Evolutionary conservation across 2,113 vertebrate genomes (phyloP).

Genomic region (Thymallus thymallus): DNA sequence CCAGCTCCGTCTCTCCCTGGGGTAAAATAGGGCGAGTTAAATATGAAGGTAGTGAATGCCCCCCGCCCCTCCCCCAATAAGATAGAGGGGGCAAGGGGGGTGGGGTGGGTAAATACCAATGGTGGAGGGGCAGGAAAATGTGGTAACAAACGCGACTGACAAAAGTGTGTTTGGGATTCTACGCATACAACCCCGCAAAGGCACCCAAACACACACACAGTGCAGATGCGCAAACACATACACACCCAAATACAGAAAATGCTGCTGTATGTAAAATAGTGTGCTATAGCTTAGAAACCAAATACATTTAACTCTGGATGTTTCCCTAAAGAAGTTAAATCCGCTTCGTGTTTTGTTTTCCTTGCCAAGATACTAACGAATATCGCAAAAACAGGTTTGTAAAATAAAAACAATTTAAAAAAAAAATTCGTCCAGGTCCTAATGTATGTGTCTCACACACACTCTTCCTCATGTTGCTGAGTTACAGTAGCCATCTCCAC

Average conservation of each 20-base stretch:
- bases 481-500: slow-evolving; percentile 33
- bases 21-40: slow-evolving; percentile 51
- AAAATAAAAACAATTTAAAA: too few relatives aligned
- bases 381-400: too few relatives aligned
- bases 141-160: not conserved
- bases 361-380: too few relatives aligned
- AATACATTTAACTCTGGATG: too few relatives aligned
- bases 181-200: not conserved
- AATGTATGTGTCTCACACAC: slow-evolving; percentile 1
- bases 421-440: not conserved
- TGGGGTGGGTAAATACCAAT: slow-evolving; percentile 1
- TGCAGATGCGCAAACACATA: slow-evolving; percentile 4
- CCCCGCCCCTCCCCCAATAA: slow-evolving; percentile 2
- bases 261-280: too few relatives aligned
- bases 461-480: slow-evolving; percentile 15
- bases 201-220: slow-evolving; percentile 24
- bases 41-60: slow-evolving; percentile 46
- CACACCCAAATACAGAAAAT: not conserved
- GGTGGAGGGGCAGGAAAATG: not conserved
- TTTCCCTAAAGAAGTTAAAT: too few relatives aligned
- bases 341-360: too few relatives aligned
- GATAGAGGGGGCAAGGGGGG: not conserved
- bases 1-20: slow-evolving; percentile 53
- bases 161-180: not conserved
- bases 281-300: too few relatives aligned